Evolutionary conservation across 2,797 vertebrate species (phyloP), one percentile per base, ranked within the genome.

Genomic region (Stomatorhinus walkeri): DNA sequence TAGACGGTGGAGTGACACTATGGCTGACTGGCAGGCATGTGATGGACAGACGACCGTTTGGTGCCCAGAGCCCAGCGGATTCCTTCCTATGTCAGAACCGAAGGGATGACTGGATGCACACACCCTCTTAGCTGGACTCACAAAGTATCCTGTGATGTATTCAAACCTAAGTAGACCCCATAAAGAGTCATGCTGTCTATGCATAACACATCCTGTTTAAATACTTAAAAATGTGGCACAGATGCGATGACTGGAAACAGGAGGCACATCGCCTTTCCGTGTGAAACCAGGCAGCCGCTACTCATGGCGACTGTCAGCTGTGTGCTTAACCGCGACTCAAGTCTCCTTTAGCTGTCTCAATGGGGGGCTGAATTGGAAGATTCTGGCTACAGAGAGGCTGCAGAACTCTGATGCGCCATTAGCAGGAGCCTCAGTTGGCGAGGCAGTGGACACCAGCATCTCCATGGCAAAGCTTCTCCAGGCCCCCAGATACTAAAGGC

Each of bases 11-110:
- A 76, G 28, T 76, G 16, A 76, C 68, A 76, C 32, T 76, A 2
- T 43, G 36, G 85, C 90, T 87, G 89, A 92, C 90, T 90, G 90
- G 89, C 89, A 88, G 89, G 88, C 79, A 22, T 43, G 81, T 51
- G 81, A 22, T 22, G 43, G 46, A 49, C 81, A 84, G 81, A 43
- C 46, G 46, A 84, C 46, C n/a, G 22, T 24, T 48, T 4, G 10
- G 43, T 19, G 61, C 61, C 24, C 61, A 32, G 61, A 32, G 61
- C 24, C 61, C 61, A 32, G 19, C n/a, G 8, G 7, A 24, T 46
- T 12, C 16, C 68, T 40, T 76, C 32, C 32, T 2, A 40, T 36
- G 68, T 36, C 68, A 76, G 68, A 40, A 22, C 68, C 1, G 12
- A 76, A 40, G 32, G 28, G 68, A 36, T 19, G 28, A 16, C 32